Conservation (phyloP, 2,888 invertebrate genomes). For the Hymenopus coronatus region DNA sequence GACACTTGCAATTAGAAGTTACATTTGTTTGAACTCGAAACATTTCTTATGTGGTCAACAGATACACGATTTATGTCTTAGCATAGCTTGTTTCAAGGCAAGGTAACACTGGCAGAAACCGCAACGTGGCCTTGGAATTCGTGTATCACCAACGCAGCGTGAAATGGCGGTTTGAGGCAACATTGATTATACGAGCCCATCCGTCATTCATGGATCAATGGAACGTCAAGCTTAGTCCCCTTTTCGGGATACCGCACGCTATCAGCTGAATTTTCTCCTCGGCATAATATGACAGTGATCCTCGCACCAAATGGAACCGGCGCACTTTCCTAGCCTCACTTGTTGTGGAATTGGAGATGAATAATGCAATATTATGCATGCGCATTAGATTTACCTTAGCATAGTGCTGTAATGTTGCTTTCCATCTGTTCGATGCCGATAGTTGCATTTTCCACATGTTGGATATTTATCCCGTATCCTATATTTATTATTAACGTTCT, state of each 20-base stretch:
- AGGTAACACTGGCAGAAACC: background rate
- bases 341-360: background rate
- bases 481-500: background rate
- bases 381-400: background rate
- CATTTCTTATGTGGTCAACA: too few relatives aligned
- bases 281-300: constrained; percentile 1
- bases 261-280: constrained; percentile 1
- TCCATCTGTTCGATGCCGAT: background rate
- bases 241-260: background rate
- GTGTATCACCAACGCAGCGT: background rate
- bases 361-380: background rate
- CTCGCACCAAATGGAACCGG: background rate
- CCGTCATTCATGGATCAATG: background rate
- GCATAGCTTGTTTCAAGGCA: background rate
- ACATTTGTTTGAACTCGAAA: too few relatives aligned
- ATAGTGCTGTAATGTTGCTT: background rate
- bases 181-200: constrained; percentile 2
- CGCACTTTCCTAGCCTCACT: background rate
- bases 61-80: background rate
- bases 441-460: background rate
- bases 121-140: background rate
- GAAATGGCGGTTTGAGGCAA: background rate
- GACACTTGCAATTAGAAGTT: too few relatives aligned
- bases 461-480: too few relatives aligned
- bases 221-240: background rate